Percentiles rank a stretch among this genome's conserved stretches.
phyloP scores from a whole-genome alignment of 2,113 vertebrate species.

The Rhinogobius similis region DNA sequence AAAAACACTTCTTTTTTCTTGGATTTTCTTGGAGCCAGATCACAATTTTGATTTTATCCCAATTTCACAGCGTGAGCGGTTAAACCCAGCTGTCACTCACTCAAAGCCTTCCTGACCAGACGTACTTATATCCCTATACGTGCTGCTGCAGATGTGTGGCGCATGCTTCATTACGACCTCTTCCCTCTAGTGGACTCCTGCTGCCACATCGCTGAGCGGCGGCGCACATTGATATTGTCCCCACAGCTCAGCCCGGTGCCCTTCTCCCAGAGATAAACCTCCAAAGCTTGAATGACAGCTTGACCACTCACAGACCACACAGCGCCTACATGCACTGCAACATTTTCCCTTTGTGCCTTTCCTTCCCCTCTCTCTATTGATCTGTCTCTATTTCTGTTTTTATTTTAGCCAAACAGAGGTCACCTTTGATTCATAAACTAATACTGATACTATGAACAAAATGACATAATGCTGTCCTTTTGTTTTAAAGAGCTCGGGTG shows the following conservation, averaged over 20 bases:
- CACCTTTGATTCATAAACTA: conserved; percentile 16
- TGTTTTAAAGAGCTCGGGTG: background rate
- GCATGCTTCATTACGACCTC: conserved; percentile 58
- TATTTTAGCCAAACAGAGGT: conserved; percentile 5
- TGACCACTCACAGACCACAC: conserved; percentile 53
- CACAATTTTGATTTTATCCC: no score
- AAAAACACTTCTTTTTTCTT: no score
- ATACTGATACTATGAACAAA: background rate
- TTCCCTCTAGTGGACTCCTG: conserved; percentile 61
- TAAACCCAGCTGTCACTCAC: no score
- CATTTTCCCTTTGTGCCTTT: background rate
- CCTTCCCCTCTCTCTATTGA: background rate
- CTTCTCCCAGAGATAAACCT: conserved; percentile 63
- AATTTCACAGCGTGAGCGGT: no score
- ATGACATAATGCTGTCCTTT: conserved; percentile 12
- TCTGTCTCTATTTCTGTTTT: conserved; percentile 1
- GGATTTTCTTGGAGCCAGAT: no score
- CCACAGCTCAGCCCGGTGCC: conserved; percentile 57
- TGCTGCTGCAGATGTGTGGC: conserved; percentile 58
- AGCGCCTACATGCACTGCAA: conserved; percentile 1
- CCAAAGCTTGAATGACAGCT: conserved; percentile 69
- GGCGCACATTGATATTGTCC: conserved; percentile 49
- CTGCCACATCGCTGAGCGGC: conserved; percentile 55
- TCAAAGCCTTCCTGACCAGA: background rate
- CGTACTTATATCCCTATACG: background rate